These are phyloP conservation scores for Prolemur simus DNA, from an alignment of 2,113 vertebrate species.

Conservation along the genomic window DNA sequence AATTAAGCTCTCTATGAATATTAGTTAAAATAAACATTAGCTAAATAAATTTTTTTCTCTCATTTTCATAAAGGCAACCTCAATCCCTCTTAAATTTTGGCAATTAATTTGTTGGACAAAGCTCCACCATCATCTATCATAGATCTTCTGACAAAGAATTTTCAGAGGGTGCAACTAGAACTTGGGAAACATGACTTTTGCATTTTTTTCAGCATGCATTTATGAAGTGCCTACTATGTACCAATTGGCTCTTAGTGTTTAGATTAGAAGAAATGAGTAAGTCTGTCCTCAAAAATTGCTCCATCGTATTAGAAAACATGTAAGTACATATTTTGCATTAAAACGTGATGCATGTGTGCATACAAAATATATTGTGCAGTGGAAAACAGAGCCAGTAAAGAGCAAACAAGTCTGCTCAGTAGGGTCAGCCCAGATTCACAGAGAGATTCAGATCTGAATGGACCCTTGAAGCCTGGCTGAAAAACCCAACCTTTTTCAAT, in stretches of 20 bases:
- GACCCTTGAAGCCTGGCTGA: neutral
- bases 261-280: neutral
- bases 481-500: neutral
- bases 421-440: neutral
- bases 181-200: neutral
- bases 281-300: neutral
- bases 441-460: neutral
- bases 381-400: rapidly evolving
- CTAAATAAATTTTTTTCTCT: neutral
- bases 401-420: rapidly evolving
- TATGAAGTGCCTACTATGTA: neutral
- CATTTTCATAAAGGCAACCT: neutral
- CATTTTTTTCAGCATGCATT: neutral
- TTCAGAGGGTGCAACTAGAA: neutral
- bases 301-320: neutral
- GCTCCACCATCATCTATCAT: neutral
- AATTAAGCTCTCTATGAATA: neutral
- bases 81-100: neutral
- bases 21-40: neutral
- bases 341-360: neutral
- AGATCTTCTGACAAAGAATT: slow-evolving; percentile 14
- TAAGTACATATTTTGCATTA: neutral
- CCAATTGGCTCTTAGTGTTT: neutral
- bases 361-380: rapidly evolving
- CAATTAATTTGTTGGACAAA: slow-evolving; percentile 39